Conservation (phyloP, 1,140 invertebrate species). For the Rhyzopertha dominica region DNA sequence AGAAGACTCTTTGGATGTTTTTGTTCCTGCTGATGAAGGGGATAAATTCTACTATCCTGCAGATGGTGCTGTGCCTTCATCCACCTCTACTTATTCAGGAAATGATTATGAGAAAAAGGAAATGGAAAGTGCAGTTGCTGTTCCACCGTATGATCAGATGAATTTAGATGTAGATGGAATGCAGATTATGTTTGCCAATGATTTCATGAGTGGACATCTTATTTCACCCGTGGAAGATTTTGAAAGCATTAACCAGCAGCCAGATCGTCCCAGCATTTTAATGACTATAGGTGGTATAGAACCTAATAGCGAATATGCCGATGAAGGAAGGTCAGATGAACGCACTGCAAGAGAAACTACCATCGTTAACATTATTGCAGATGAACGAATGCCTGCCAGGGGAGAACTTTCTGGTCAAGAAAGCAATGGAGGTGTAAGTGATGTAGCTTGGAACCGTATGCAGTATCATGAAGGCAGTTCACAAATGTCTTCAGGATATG, state of each 20-base stretch:
- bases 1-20: no score
- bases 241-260: slow-evolving; percentile 21
- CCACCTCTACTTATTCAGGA: no score
- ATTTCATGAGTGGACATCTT: slow-evolving; percentile 30
- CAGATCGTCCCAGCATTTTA: slow-evolving; percentile 29
- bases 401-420: slow-evolving; percentile 78
- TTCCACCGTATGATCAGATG: slow-evolving; percentile 31
- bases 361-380: slow-evolving; percentile 72
- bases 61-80: no score
- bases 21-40: no score
- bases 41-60: no score
- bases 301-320: slow-evolving; percentile 19
- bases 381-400: slow-evolving; percentile 77
- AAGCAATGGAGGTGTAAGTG: slow-evolving; percentile 58
- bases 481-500: slow-evolving; percentile 57
- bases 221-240: slow-evolving; percentile 35
- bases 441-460: slow-evolving; percentile 38
- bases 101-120: no score
- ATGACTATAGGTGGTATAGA: slow-evolving; percentile 35
- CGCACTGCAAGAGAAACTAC: slow-evolving; percentile 57
- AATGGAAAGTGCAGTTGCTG: slow-evolving; percentile 28
- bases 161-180: slow-evolving; percentile 38
- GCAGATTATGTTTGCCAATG: slow-evolving; percentile 32
- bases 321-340: slow-evolving; percentile 49
- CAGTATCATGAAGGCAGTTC: slow-evolving; percentile 43